A percentile compares a stretch with the other conserved stretches of the same genome.
These are phyloP conservation scores for Microctenopoma stevenorrisi DNA, from an alignment of 2,797 vertebrate species.

Conservation along the genomic window DNA sequence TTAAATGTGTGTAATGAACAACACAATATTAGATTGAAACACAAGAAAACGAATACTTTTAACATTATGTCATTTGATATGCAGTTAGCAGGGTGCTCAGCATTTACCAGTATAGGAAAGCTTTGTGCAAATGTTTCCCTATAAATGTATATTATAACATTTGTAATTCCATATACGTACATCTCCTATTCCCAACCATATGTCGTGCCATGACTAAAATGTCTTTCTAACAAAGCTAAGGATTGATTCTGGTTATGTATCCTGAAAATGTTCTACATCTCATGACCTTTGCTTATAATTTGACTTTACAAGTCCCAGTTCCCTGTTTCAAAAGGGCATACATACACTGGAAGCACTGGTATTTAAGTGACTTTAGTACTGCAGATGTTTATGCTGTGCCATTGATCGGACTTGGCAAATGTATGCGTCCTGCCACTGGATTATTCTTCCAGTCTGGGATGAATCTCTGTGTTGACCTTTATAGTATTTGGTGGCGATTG, in stretches of 20 bases:
- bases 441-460: slow-evolving; percentile 49
- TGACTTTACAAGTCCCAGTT: slow-evolving; percentile 85
- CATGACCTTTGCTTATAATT: slow-evolving; percentile 98
- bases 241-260: slow-evolving; percentile 81
- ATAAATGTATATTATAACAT: slow-evolving; percentile 8
- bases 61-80: not conserved
- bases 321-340: slow-evolving; percentile 88
- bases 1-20: not conserved
- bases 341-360: slow-evolving; percentile 85
- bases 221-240: slow-evolving; percentile 81
- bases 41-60: not conserved
- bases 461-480: slow-evolving; percentile 67
- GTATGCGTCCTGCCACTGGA: slow-evolving; percentile 62
- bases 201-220: slow-evolving; percentile 14
- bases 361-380: slow-evolving; percentile 88
- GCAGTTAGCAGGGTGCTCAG: not conserved
- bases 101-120: not conserved
- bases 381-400: slow-evolving; percentile 83
- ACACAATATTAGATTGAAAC: not conserved
- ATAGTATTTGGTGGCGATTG: slow-evolving; percentile 32
- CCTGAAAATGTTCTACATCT: slow-evolving; percentile 86
- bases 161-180: slow-evolving; percentile 3
- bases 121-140: slow-evolving; percentile 15
- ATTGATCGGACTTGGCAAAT: slow-evolving; percentile 85
- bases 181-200: not conserved